phyloP scores from a whole-genome alignment of 2,888 invertebrate species.

The Habrosyne pyritoides region DNA sequence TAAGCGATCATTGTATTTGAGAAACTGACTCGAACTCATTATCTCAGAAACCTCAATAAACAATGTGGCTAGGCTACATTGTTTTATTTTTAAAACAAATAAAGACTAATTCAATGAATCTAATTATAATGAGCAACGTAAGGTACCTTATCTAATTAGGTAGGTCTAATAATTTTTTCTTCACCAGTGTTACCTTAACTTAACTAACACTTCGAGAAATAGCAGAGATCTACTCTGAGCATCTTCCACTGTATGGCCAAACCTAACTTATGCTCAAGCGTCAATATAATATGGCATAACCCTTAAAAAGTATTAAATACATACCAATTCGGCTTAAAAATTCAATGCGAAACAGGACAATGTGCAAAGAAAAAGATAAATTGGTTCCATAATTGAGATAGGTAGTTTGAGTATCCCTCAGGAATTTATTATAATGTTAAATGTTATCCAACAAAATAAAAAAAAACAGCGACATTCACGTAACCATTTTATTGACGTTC shows the following conservation, averaged over 20 bases:
- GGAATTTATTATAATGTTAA: background rate
- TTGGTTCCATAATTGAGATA: background rate
- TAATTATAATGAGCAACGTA: background rate
- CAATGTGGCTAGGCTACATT: constrained; percentile 25
- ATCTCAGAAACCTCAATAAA: constrained; percentile 38
- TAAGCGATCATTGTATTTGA: constrained; percentile 75
- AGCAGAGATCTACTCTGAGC: too few species aligned
- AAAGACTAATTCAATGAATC: background rate
- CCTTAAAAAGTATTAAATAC: too few species aligned
- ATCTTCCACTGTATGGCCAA: too few species aligned
- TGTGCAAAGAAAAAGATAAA: too few species aligned
- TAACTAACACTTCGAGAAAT: too few species aligned
- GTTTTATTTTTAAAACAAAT: constrained; percentile 16
- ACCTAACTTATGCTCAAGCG: too few species aligned
- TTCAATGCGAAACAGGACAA: too few species aligned
- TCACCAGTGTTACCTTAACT: too few species aligned
- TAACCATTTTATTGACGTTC: constrained; percentile 12
- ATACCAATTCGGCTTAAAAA: too few species aligned
- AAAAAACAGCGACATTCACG: background rate
- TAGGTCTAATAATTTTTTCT: too few species aligned
- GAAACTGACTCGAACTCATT: constrained; percentile 66
- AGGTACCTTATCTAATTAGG: background rate
- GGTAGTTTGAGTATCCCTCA: background rate
- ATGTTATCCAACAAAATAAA: background rate
- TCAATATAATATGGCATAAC: too few species aligned